A percentile compares a stretch with the other conserved stretches of the same genome.
These are phyloP conservation scores for Dicycla oo DNA, from an alignment of 2,888 invertebrate species.

Conservation along the genomic window DNA sequence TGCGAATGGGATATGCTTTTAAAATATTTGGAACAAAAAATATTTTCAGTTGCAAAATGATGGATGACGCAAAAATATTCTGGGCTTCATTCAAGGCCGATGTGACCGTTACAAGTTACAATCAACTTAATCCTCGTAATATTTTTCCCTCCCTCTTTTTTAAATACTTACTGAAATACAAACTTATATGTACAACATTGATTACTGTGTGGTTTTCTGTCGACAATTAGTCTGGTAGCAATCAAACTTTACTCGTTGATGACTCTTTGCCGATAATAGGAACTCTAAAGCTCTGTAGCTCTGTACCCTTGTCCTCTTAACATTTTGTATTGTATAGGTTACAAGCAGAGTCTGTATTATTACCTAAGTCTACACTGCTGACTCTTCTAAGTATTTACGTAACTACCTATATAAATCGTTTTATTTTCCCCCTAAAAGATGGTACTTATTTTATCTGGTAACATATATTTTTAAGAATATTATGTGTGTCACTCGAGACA, in stretches of 20 bases:
- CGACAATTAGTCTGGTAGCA: not conserved
- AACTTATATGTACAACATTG: not conserved
- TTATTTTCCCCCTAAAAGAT: not conserved
- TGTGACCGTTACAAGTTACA: not conserved
- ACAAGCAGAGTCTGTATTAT: not conserved
- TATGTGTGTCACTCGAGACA: not conserved
- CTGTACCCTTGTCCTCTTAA: slow-evolving; percentile 39
- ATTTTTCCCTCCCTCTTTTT: not conserved
- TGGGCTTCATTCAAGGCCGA: not conserved
- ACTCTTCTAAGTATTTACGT: not conserved
- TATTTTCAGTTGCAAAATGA: slow-evolving; percentile 4
- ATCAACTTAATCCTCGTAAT: not conserved
- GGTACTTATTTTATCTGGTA: not conserved
- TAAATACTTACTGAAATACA: not conserved
- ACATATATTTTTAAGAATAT: not conserved
- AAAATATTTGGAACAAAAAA: slow-evolving; percentile 10
- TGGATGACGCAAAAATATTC: not conserved
- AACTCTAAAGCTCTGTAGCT: not conserved
- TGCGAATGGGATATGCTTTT: slow-evolving; percentile 33
- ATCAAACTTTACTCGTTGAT: slow-evolving; percentile 10
- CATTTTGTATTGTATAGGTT: slow-evolving; percentile 24
- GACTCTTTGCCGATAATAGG: slow-evolving; percentile 24
- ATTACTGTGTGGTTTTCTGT: not conserved
- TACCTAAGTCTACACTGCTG: not conserved
- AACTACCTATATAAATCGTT: not conserved